A percentile compares a stretch with the other conserved stretches of the same genome.
phyloP scores from a whole-genome alignment of 2,888 invertebrate genomes.

The Trachelus stipa region DNA sequence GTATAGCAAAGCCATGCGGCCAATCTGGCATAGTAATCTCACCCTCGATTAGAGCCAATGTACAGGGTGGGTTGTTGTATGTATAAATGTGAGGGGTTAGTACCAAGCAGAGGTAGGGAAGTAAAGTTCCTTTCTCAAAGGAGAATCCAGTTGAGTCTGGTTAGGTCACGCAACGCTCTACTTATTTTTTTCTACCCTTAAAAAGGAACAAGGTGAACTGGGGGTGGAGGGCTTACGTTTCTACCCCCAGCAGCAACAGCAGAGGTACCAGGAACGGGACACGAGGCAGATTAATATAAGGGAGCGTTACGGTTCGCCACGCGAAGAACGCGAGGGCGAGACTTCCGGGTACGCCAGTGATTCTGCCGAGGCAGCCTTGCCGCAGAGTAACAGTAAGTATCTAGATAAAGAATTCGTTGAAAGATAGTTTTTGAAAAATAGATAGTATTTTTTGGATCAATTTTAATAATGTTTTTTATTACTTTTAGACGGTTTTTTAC shows the following conservation, averaged over 20 bases:
- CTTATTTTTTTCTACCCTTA: conserved; percentile 11
- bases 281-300: conserved; percentile 52
- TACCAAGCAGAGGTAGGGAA: too few relatives aligned
- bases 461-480: too few relatives aligned
- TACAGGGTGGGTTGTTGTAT: too few relatives aligned
- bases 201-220: conserved; percentile 39
- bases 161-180: conserved; percentile 37
- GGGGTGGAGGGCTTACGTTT: conserved; percentile 45
- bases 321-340: conserved; percentile 68
- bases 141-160: conserved; percentile 1
- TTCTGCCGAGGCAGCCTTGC: conserved; percentile 68
- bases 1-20: too few relatives aligned
- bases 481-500: conserved; percentile 16
- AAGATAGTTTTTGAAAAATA: too few relatives aligned
- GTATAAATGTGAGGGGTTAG: too few relatives aligned
- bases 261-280: conserved; percentile 48
- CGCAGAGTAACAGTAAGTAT: neutral
- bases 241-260: conserved; percentile 30
- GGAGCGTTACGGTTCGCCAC: conserved; percentile 34
- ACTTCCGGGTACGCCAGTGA: conserved; percentile 89
- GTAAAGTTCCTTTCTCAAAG: too few relatives aligned
- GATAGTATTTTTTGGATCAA: too few relatives aligned
- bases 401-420: too few relatives aligned
- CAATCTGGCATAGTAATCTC: too few relatives aligned
- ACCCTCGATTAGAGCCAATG: too few relatives aligned